Conservation (phyloP, 2,888 invertebrate genomes). For the Byasa hedistus region DNA sequence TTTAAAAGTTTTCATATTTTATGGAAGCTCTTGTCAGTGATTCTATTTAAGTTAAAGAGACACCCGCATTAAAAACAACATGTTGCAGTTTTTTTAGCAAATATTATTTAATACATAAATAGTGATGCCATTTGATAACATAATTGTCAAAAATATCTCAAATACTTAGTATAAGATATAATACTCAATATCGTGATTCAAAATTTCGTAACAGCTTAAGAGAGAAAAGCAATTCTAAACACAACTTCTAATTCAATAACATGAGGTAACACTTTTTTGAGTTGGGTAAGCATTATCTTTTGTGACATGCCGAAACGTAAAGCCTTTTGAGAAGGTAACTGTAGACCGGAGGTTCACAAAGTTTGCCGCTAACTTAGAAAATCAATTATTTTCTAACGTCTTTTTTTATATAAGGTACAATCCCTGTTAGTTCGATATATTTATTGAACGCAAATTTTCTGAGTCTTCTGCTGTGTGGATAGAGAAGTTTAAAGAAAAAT, state of each 20-base stretch:
- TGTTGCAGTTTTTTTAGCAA: too few relatives aligned
- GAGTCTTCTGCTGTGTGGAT: too few relatives aligned
- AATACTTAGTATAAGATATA: too few relatives aligned
- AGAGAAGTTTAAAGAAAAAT: too few relatives aligned
- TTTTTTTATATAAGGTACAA: background rate
- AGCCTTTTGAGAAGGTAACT: background rate
- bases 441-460: too few relatives aligned
- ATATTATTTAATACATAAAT: background rate
- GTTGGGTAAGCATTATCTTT: constrained; percentile 24
- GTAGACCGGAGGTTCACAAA: background rate
- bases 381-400: background rate
- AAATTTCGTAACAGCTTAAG: too few relatives aligned
- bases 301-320: background rate
- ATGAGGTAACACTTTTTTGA: constrained; percentile 20
- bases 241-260: constrained; percentile 17
- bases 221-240: constrained; percentile 1
- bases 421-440: too few relatives aligned
- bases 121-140: background rate
- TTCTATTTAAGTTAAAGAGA: too few relatives aligned
- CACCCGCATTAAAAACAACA: too few relatives aligned
- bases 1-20: background rate
- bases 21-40: too few relatives aligned
- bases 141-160: too few relatives aligned
- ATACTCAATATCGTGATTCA: too few relatives aligned
- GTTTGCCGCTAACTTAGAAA: background rate